Percentiles rank a stretch among this genome's conserved stretches.
Conservation (phyloP, 2,797 vertebrate genomes). For the Acrossocheilus fasciatus region DNA sequence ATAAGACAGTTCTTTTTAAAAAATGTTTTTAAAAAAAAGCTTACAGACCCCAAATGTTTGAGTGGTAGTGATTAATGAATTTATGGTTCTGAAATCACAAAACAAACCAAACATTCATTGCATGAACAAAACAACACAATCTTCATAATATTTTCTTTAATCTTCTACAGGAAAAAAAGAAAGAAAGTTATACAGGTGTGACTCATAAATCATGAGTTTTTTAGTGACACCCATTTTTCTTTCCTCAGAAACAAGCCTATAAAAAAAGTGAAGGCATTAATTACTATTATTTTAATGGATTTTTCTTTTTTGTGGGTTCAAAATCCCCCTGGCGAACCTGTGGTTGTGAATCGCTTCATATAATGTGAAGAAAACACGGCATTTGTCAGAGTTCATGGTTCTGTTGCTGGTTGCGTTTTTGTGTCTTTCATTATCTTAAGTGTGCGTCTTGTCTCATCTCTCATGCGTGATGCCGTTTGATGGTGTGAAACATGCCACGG, state of each 20-base stretch:
- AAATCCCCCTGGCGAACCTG: neutral
- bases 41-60: neutral
- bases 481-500: slow-evolving; percentile 28
- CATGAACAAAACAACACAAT: neutral
- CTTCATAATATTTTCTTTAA: neutral
- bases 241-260: neutral
- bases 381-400: slow-evolving; percentile 2
- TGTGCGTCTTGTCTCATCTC: slow-evolving; percentile 42
- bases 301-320: neutral
- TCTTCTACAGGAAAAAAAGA: neutral
- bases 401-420: slow-evolving; percentile 12
- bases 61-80: neutral
- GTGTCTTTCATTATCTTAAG: slow-evolving; percentile 32
- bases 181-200: neutral
- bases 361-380: neutral
- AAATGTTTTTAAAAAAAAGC: too few species aligned
- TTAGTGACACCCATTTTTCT: neutral
- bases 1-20: neutral
- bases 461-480: slow-evolving; percentile 47
- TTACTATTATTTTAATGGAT: neutral
- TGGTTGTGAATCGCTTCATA: neutral
- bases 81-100: neutral
- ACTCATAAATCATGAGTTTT: neutral
- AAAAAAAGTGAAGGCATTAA: neutral
- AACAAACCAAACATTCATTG: neutral